Evolutionary conservation across 2,113 vertebrate species (phyloP).

Genomic region (Pygoscelis adeliae): DNA sequence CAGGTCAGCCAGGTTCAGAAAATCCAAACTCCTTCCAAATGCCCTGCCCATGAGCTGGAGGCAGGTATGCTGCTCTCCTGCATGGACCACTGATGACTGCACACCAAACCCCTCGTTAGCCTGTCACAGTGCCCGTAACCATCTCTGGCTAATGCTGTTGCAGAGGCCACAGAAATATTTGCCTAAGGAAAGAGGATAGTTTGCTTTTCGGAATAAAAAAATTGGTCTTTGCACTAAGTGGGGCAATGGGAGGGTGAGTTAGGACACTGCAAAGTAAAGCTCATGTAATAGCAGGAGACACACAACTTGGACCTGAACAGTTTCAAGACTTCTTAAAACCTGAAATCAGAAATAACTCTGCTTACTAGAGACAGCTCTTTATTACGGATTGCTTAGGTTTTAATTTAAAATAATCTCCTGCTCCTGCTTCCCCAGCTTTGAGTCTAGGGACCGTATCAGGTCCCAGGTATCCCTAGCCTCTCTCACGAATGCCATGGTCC

Average conservation of each 20-base stretch:
- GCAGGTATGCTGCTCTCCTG: neutral
- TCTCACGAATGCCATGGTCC: accelerated
- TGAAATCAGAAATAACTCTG: neutral
- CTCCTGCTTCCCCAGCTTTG: neutral
- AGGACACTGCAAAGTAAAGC: neutral
- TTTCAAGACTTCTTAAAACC: neutral
- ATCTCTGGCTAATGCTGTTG: neutral
- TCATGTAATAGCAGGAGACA: neutral
- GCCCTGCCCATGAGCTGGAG: neutral
- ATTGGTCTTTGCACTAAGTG: neutral
- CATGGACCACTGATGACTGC: neutral
- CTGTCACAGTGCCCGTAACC: accelerated
- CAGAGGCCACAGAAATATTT: neutral
- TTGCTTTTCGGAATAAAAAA: neutral
- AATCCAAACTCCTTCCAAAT: neutral
- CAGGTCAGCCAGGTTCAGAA: neutral
- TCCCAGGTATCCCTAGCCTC: neutral
- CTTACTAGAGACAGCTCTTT: neutral
- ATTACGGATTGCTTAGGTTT: neutral
- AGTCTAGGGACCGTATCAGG: accelerated
- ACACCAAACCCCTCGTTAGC: neutral
- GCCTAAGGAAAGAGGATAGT: neutral
- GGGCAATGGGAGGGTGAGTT: neutral
- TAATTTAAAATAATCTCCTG: neutral
- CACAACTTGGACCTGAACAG: neutral